These are phyloP conservation scores for Nyctibius grandis DNA, from an alignment of 2,797 vertebrate genomes.

Conservation along the genomic window DNA sequence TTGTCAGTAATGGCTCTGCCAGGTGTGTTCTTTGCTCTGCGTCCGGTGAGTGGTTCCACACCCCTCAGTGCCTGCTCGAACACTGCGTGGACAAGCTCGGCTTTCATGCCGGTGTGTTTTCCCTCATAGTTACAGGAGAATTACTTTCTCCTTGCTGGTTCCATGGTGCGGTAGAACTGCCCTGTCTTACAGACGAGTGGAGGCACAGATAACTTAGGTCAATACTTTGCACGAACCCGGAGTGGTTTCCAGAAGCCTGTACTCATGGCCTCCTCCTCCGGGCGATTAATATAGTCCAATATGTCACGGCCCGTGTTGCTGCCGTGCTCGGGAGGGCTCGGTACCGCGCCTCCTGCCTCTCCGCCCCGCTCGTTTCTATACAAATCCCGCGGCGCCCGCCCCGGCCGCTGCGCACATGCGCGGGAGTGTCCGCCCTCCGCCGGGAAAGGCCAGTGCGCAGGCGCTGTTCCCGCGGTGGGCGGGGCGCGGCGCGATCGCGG, in stretches of 20 bases:
- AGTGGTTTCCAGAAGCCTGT: neutral
- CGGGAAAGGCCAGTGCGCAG: neutral
- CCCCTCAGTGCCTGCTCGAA: fast-evolving
- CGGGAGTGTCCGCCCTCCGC: neutral
- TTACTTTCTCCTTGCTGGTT: neutral
- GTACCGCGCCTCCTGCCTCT: fast-evolving
- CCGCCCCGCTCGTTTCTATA: fast-evolving
- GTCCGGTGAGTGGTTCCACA: neutral
- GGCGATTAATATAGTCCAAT: fast-evolving
- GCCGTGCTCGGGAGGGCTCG: neutral
- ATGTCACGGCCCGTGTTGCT: fast-evolving
- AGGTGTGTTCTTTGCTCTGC: neutral
- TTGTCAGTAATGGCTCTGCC: neutral
- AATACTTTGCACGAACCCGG: fast-evolving
- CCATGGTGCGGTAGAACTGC: neutral
- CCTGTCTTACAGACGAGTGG: too few relatives aligned
- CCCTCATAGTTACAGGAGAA: too few relatives aligned
- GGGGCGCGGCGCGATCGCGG: neutral
- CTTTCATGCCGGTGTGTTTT: fast-evolving
- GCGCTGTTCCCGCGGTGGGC: neutral
- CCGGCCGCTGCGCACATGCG: neutral
- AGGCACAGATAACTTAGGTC: neutral
- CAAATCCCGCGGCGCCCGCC: fast-evolving
- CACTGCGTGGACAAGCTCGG: fast-evolving
- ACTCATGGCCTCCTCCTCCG: too few relatives aligned